Evolutionary conservation across 2,888 invertebrate species (phyloP), one percentile per base, ranked within the genome.

Genomic region (Microplitis deprimator): DNA sequence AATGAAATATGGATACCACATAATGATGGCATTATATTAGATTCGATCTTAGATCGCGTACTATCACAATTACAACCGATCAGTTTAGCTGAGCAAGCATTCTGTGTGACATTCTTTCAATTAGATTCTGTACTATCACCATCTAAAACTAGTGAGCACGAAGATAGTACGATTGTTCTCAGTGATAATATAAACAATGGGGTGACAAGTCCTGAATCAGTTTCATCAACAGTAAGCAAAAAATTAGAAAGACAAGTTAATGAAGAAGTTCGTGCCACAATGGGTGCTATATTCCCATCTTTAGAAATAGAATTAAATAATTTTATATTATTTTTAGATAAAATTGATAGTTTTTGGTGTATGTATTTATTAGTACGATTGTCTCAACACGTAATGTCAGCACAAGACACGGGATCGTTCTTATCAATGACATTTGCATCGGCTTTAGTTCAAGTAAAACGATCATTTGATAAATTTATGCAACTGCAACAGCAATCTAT

Each of bases 41-140:
- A 95, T 87, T 92, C 94, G 79, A 92, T 96, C 72, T 91, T 97
- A 77, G 96, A 97, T 88, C 94, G 95, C 90, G 96, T 98, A 73
- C 91, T 99, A 77, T 95, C 95, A 16, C 95, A 97, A 87, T 92
- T 98, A 81, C 97, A 98, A 88, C 96, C 96, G 4, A 94, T 97
- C 75, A 98, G 98, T 87, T 92, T 98, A 81, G 95, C 96, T 38
- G 99, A 99, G 89, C 98, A 98, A 91, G 95, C 97, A 83, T 99
- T 99, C 90, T 98, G 98, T 89, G 94, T 96, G 17, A 92, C 94
- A 79, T 99, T 98, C 91, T 97, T 99, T 89, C 96, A 96, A 89
- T 91, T 97, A 84, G 95, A 95, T 85, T 92, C 88, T 4, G 87
- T 88, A 65, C 83, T 87, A 13, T 84, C 87, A 3, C 87, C 89